Conservation (phyloP, 2,888 invertebrate species). For the Cerastoderma edule region DNA sequence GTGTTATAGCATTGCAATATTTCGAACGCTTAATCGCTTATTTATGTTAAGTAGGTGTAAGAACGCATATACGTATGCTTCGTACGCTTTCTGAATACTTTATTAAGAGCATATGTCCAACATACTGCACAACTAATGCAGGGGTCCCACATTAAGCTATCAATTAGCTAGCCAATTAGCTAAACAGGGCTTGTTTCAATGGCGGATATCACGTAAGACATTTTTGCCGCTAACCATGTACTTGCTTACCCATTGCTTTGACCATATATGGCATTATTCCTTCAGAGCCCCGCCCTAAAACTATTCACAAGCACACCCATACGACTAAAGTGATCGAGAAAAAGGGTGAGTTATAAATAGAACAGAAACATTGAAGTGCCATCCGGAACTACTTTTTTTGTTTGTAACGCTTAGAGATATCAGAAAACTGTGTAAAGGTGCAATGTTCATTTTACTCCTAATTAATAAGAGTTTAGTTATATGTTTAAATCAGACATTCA, state of each 20-base stretch:
- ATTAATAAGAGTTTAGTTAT: background rate
- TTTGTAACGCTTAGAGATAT: background rate
- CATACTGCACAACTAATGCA: too few species aligned
- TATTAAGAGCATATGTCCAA: too few species aligned
- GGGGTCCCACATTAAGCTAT: too few species aligned
- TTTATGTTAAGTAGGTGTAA: too few species aligned
- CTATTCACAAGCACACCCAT: conserved; percentile 38
- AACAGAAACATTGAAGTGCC: background rate
- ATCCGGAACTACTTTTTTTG: background rate
- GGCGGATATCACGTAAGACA: background rate
- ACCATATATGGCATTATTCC: conserved; percentile 23
- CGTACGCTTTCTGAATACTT: too few species aligned
- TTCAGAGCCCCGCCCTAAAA: conserved; percentile 8
- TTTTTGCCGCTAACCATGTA: background rate
- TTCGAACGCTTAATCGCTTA: too few species aligned
- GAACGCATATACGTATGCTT: background rate
- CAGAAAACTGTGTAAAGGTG: background rate
- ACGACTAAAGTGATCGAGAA: conserved; percentile 48
- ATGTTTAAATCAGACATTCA: background rate
- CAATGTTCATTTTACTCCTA: background rate
- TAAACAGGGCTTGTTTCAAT: background rate
- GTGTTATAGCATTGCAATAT: too few species aligned
- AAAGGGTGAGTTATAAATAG: conserved; percentile 36
- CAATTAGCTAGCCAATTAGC: background rate
- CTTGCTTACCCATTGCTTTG: conserved; percentile 7